Evolutionary conservation across 2,888 invertebrate genomes (phyloP), one percentile per base, ranked within the genome.

Genomic region (Lymantria dispar): DNA sequence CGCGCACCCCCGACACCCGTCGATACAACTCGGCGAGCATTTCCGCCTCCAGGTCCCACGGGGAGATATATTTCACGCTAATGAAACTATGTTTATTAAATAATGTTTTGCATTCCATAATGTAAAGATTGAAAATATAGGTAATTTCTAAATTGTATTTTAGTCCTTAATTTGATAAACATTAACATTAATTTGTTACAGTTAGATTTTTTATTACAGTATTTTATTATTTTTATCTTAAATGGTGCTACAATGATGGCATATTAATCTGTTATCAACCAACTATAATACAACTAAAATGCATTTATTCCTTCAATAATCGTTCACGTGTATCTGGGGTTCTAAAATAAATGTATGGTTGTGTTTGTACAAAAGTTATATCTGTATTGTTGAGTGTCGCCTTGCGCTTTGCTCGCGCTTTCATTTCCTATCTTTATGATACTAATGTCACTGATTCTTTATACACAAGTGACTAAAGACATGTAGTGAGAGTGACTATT

Each of bases 391-490:
- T 74, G 64, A 76, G 80, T 85, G 71, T 73, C 74, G 81, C 80
- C 81, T 83, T 60, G 75, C 74, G 87, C 89, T 88, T 89, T 68
- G 81, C 84, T 80, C 77, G 72, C 68, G 71, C 77, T 79, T 74
- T 61, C 54, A 52, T 66, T 54, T 43, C 50, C 44, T 51, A 44
- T 64, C 51, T 61, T 44, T 29, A 11, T 43, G 43, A 42, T 38
- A 45, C 31, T 15, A 11, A 48, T 41, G 52, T 58, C 56, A 58
- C 55, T 56, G 3, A 48, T 61, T 44, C 43, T 22, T 7, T 40
- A 37, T 58, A 56, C 15, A 46, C 44, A 30, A 50, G 56, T 55
- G 52, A 56, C 47, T 39, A 11, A 30, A 48, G 52, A 55, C 50
- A 55, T 52, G 11, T 13, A 36, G 22, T 22, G 22, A 22, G n/a